Conservation (phyloP, 2,888 invertebrate genomes). For the Caenorhabditis wallacei region DNA sequence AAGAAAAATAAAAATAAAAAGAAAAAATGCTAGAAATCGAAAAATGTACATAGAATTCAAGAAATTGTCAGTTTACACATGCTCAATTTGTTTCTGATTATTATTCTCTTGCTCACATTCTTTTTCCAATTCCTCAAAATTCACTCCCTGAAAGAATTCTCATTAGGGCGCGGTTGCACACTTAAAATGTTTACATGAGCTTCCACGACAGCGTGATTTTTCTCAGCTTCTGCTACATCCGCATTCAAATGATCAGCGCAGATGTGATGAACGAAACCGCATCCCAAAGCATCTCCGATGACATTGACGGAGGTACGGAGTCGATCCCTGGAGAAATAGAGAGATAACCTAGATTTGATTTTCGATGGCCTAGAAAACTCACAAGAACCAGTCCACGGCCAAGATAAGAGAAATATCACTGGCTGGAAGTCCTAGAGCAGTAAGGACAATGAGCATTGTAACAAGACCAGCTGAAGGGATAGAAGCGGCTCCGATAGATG, state of each 20-base stretch:
- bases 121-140: slow-evolving; percentile 59
- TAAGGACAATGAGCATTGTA: slow-evolving; percentile 84
- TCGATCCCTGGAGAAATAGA: slow-evolving; percentile 84
- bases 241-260: slow-evolving; percentile 70
- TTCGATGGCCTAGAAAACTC: slow-evolving; percentile 71
- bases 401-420: slow-evolving; percentile 85
- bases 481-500: slow-evolving; percentile 97
- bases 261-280: slow-evolving; percentile 89
- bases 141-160: slow-evolving; percentile 54
- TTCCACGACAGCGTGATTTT: slow-evolving; percentile 47
- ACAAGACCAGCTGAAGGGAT: slow-evolving; percentile 86
- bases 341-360: not conserved
- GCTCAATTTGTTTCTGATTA: slow-evolving; percentile 29
- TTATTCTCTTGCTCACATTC: slow-evolving; percentile 51
- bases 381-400: slow-evolving; percentile 85
- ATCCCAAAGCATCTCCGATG: slow-evolving; percentile 95
- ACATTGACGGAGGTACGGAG: slow-evolving; percentile 91
- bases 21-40: slow-evolving; percentile 7
- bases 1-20: slow-evolving; percentile 5
- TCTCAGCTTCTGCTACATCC: slow-evolving; percentile 61
- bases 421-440: slow-evolving; percentile 85
- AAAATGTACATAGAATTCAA: slow-evolving; percentile 4
- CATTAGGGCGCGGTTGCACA: not conserved
- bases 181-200: slow-evolving; percentile 57
- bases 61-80: slow-evolving; percentile 22